phyloP scores from a whole-genome alignment of 2,113 vertebrate species.

The Microtus ochrogaster region DNA sequence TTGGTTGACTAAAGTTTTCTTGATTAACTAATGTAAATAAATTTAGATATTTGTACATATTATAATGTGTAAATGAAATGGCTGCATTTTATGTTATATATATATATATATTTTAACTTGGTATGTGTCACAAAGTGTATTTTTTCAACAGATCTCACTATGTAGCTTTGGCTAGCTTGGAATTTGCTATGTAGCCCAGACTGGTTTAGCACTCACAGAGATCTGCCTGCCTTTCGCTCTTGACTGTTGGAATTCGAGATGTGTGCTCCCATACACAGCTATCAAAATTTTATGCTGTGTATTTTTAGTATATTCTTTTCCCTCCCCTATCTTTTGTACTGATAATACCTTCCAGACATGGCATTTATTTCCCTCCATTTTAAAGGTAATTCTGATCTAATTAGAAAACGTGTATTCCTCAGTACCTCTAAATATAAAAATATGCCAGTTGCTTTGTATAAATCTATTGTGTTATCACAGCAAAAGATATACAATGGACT shows the following conservation, averaged over 20 bases:
- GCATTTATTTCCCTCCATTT: not conserved
- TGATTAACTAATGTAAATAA: not conserved
- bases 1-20: not conserved
- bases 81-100: not conserved
- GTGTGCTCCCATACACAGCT: not conserved
- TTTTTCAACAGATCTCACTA: not conserved
- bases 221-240: not conserved
- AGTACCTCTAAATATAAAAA: not conserved
- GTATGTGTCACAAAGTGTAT: not conserved
- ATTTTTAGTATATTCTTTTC: not conserved
- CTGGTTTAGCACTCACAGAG: not conserved
- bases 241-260: not conserved
- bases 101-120: not conserved
- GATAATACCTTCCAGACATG: not conserved
- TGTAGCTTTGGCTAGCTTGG: not conserved
- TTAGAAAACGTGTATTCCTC: not conserved
- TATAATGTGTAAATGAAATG: not conserved
- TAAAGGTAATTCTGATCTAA: not conserved
- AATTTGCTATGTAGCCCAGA: not conserved
- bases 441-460: not conserved
- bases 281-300: not conserved
- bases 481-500: not conserved
- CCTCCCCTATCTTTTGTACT: not conserved
- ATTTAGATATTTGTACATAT: not conserved
- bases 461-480: not conserved